Conservation (phyloP, 37 sponge, comb jelly and placozoan genomes). For the Haliclona indistincta region DNA sequence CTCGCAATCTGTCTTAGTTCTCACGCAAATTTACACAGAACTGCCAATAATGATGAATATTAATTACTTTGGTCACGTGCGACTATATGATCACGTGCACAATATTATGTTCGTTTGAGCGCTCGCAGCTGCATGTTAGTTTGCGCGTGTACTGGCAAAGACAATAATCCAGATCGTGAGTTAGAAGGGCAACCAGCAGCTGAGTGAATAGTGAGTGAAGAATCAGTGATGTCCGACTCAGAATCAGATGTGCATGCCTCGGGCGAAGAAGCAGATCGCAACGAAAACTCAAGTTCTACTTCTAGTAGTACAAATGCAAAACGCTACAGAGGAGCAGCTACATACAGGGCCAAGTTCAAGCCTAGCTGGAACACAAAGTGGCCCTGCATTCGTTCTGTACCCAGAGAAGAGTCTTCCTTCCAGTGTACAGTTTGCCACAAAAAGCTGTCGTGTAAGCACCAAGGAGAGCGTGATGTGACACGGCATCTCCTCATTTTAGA, state of each 20-base stretch:
- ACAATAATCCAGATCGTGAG: too few relatives aligned
- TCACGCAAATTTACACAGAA: neutral
- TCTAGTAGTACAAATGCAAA: neutral
- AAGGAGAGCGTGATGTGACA: conserved; percentile 45
- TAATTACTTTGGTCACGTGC: too few relatives aligned
- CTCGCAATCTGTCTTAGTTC: neutral
- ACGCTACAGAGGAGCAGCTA: conserved; percentile 24
- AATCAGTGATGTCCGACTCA: too few relatives aligned
- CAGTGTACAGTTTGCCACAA: conserved; percentile 40
- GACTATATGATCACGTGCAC: too few relatives aligned
- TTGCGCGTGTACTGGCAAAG: too few relatives aligned
- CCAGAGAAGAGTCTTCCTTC: conserved; percentile 11
- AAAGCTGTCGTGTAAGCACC: conserved; percentile 34
- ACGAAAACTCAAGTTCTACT: neutral
- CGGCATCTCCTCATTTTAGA: too few relatives aligned
- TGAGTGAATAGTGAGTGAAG: too few relatives aligned
- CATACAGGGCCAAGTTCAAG: conserved; percentile 48
- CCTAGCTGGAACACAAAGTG: conserved; percentile 30
- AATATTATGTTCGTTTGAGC: too few relatives aligned
- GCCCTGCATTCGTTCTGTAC: conserved; percentile 31
- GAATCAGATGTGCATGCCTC: neutral
- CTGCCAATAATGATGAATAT: too few relatives aligned
- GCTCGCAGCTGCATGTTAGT: too few relatives aligned
- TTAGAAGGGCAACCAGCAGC: too few relatives aligned
- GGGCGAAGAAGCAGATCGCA: neutral